A percentile compares a stretch with the other conserved stretches of the same genome.
phyloP scores from a whole-genome alignment of 2,797 vertebrate species.

The Vespertilio murinus region DNA sequence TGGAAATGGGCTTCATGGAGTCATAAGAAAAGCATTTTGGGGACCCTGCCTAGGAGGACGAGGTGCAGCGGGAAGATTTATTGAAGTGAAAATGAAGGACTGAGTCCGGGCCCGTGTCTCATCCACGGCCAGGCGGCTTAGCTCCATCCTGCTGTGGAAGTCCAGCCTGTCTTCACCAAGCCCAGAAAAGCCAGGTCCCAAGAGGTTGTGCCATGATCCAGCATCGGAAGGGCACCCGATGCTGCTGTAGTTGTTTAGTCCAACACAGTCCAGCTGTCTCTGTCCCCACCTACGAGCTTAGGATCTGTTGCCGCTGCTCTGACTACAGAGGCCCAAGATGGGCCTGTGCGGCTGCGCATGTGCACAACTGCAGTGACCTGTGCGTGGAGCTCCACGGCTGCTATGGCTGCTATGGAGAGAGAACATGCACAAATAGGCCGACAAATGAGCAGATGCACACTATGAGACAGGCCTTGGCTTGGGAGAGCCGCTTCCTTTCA shows the following conservation, averaged over 20 bases:
- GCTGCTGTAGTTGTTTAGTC: not conserved
- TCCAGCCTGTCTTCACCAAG: not conserved
- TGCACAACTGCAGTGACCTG: not conserved
- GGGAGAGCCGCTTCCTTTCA: not conserved
- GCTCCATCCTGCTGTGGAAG: not conserved
- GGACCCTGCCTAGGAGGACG: not conserved
- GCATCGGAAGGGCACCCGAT: not conserved
- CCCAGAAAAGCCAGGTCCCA: not conserved
- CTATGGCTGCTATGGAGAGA: not conserved
- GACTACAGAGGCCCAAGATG: not conserved
- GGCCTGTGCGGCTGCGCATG: not conserved
- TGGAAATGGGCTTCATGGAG: not conserved
- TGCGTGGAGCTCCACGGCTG: not conserved
- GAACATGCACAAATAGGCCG: not conserved
- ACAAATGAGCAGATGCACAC: not conserved
- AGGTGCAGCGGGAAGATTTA: not conserved
- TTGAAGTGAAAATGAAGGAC: not conserved
- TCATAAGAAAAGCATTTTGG: not conserved
- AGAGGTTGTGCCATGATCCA: not conserved
- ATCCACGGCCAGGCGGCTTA: not conserved
- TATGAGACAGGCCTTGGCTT: not conserved
- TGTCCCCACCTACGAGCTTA: not conserved
- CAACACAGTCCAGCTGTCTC: not conserved
- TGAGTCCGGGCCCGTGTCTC: not conserved
- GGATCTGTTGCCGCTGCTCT: not conserved